Evolutionary conservation across 2,113 vertebrate species (phyloP), one percentile per base, ranked within the genome.

Genomic region (Cettia cetti): DNA sequence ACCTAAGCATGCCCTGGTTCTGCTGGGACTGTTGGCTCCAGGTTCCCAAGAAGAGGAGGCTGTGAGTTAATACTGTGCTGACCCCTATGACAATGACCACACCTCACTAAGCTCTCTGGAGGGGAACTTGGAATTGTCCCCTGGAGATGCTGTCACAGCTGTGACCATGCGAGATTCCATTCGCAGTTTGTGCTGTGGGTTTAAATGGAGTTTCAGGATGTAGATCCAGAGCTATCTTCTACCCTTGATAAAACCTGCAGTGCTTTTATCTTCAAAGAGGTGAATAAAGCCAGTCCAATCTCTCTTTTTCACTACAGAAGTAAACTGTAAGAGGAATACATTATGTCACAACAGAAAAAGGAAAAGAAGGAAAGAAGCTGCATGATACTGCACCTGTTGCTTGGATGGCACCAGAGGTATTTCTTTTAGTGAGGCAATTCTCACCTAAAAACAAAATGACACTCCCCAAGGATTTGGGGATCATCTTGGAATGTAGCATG

Each of bases 91-190:
- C 1, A 50, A 47, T 44, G 74, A 74, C 39, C 49, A 54, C 16
- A 59, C 24, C 33, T 89, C 31, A 33, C 26, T 42, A 39, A 83
- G 7, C 45, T 70, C 23, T 49, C 33, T 63, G 69, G 13, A 30
- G 17, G 6, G 23, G 11, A 65, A 10, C 30, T 63, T 6, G 6
- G 45, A 42, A 30, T 81, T 86, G 37, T 54, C 9, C 35, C 21
- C 14, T 45, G 56, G 33, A 91, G 18, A 13, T 61, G 31, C 44
- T 64, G 21, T 72, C 28, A 26, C 0, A 0, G 26, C 39, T 82
- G 53, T 56, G 57, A 49, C 49, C 1, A 1, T 8, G 22, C 0
- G 3, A 87, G 44, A 56, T 71, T n/a, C 44, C 47, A 15, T 59
- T 91, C 31, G 56, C 1, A 3, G 22, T 60, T 82, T 42, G 28